Evolutionary conservation across 1,140 invertebrate species (phyloP).

Genomic region (Phymorhynchus buccinoides): DNA sequence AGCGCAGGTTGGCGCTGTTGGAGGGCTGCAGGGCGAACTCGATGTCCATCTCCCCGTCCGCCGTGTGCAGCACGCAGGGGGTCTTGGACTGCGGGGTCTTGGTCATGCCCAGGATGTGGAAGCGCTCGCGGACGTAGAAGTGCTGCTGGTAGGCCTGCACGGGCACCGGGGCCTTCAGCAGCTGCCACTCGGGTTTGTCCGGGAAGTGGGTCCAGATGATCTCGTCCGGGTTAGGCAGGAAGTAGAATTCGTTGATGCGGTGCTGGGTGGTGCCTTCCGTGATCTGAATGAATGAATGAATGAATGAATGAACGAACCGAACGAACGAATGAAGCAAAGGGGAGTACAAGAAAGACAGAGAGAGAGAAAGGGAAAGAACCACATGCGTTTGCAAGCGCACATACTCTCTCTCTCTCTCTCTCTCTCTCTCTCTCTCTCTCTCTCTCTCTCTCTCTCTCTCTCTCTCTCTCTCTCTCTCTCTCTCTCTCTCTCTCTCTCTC

Average conservation of each 20-base stretch:
- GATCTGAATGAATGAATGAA: background rate
- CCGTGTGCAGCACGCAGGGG: conserved; percentile 55
- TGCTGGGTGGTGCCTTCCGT: conserved; percentile 65
- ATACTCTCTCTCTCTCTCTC: too few species aligned
- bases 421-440: too few species aligned
- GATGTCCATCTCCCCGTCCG: conserved; percentile 62
- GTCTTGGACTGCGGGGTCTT: background rate
- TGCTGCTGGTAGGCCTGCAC: conserved; percentile 56
- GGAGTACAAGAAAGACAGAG: background rate
- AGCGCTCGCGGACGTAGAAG: conserved; percentile 65
- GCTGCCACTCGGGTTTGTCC: conserved; percentile 65
- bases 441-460: too few species aligned
- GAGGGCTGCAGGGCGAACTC: conserved; percentile 58
- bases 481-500: too few species aligned
- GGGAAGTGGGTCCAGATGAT: conserved; percentile 68
- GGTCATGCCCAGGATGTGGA: conserved; percentile 64
- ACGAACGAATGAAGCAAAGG: background rate
- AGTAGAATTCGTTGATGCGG: conserved; percentile 71
- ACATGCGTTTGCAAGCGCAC: too few species aligned
- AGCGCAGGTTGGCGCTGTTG: conserved; percentile 58
- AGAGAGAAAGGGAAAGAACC: background rate
- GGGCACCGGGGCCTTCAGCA: conserved; percentile 57
- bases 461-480: too few species aligned
- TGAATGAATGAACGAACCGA: background rate
- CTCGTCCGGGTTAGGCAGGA: conserved; percentile 67